Evolutionary conservation across 2,888 invertebrate species (phyloP).

Genomic region (Trachelus tabidus): DNA sequence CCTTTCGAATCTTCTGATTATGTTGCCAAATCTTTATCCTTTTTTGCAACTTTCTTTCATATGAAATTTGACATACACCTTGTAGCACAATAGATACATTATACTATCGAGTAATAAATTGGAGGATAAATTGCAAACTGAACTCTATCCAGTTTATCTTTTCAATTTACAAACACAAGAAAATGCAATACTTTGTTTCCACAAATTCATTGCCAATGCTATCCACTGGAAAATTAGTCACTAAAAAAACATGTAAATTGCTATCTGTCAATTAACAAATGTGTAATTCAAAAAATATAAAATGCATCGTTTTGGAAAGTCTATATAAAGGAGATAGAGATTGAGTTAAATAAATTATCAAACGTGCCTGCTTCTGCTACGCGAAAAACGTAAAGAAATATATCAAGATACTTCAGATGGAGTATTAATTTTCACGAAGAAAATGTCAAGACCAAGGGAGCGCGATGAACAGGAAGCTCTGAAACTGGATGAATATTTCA

Average conservation of each 20-base stretch:
- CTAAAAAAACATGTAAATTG: background rate
- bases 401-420: background rate
- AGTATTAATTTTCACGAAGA: background rate
- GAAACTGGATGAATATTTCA: slow-evolving; percentile 50
- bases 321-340: slow-evolving; percentile 3
- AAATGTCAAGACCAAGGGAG: slow-evolving; percentile 41
- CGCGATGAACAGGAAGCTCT: slow-evolving; percentile 42
- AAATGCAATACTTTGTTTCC: background rate
- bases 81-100: too few relatives aligned
- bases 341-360: slow-evolving; percentile 10
- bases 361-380: background rate
- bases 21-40: too few relatives aligned
- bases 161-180: background rate
- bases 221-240: background rate
- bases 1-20: too few relatives aligned
- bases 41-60: too few relatives aligned
- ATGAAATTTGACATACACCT: too few relatives aligned
- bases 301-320: background rate
- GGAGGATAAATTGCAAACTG: background rate
- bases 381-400: background rate
- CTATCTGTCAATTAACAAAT: background rate
- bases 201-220: background rate
- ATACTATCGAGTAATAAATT: too few relatives aligned
- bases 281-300: background rate
- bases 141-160: background rate